phyloP scores from a whole-genome alignment of 1,140 invertebrate species.

The Heliconius hermathena region DNA sequence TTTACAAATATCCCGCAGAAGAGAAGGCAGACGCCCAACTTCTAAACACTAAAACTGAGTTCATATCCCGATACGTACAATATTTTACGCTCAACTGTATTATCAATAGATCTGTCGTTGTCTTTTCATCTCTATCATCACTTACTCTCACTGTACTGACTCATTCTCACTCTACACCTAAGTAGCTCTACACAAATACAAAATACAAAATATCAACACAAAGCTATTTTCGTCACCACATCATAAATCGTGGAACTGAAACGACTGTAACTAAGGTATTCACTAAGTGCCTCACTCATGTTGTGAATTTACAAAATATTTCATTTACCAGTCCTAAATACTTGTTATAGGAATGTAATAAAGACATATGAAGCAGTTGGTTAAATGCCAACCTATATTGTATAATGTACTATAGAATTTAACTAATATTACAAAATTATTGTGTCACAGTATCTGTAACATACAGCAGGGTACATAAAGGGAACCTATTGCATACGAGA shows the following conservation, averaged over 20 bases:
- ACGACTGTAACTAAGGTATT: neutral
- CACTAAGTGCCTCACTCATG: neutral
- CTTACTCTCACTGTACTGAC: too few relatives aligned
- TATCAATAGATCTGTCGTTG: too few relatives aligned
- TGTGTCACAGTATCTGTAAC: neutral
- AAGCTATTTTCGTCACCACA: neutral
- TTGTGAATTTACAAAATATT: slow-evolving; percentile 7
- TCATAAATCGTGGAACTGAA: slow-evolving; percentile 5
- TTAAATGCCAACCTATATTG: neutral
- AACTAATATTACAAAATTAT: neutral
- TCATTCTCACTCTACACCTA: neutral
- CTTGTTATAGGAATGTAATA: slow-evolving; percentile 12
- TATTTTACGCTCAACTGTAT: too few relatives aligned
- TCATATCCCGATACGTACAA: too few relatives aligned
- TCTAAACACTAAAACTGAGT: too few relatives aligned
- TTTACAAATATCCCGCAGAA: too few relatives aligned
- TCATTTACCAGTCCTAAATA: slow-evolving; percentile 5
- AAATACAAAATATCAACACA: neutral
- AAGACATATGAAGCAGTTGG: slow-evolving; percentile 1
- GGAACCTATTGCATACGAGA: too few relatives aligned
- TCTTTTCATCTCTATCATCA: too few relatives aligned
- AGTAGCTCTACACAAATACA: neutral
- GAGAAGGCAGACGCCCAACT: too few relatives aligned
- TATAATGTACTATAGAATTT: neutral
- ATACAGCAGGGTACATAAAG: too few relatives aligned